Evolutionary conservation across 2,888 invertebrate species (phyloP), one percentile per base, ranked within the genome.

Genomic region (Himalopsyche tibetana): DNA sequence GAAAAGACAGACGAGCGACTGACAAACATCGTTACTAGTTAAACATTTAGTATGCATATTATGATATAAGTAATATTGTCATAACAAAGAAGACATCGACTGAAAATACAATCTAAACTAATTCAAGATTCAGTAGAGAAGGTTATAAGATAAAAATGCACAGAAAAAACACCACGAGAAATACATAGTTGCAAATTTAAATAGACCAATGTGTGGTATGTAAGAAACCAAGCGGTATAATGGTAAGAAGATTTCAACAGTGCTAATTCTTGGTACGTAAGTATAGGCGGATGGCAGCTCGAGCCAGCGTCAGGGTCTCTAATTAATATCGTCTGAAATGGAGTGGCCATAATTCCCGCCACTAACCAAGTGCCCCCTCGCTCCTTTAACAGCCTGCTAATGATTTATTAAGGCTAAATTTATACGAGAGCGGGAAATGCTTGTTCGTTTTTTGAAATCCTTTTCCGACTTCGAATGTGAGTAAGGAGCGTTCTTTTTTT

Each of bases 281-380:
- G 74, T 9, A 38, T 74, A 74, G 28, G 36, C 36, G 42, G n/a
- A n/a, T 28, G 45, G 80, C 80, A 45, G 45, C 45, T 45, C 45
- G 15, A 80, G n/a, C 42, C 9, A 42, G 45, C 51, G 42, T 17
- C 45, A 19, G 17, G 55, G 82, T 38, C 55, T 55, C 55, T 82
- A 82, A 82, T 82, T 82, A 82, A 82, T 82, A 82, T 82, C 82
- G 82, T 82, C 82, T 82, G 55, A 82, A 82, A 82, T 82, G 56
- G 82, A 82, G 82, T 82, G 80, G 80, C 80, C 80, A 80, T 80
- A 80, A 80, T 80, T 80, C 80, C 80, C 42, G 42, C 51, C 80
- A 42, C 80, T 42, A 80, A 80, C 80, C 19, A 51, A 51, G 45
- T 51, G 45, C 42, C 74, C 74, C 74, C 36, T 36, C 36, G 74